Base-by-base conservation (phyloP, 2,888 invertebrate species). In the Schizaphis graminum region DNA sequence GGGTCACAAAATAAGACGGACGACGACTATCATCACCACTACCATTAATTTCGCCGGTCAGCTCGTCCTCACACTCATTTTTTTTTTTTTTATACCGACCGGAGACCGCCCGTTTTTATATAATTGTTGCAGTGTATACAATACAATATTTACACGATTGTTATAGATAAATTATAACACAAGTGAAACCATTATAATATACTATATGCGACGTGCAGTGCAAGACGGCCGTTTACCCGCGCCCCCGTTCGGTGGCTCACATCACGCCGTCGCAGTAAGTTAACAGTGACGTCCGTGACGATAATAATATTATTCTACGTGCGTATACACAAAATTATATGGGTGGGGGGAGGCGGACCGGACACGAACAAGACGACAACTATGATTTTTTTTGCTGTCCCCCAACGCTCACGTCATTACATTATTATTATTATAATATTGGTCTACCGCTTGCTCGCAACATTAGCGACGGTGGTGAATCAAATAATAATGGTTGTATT, bases 301-400 rank as follows among this genome's bases (percentile, higher is more conserved):
- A 21, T 35, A 24, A 77, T 77, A 77, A 77, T 77, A 77, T 77
- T 77, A 77, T 77, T 77, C 35, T 35, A 77, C 35, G 21, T 21
- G 21, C 35, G 77, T 77, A n/a, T n/a, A n/a, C 16, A 77, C 35
- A 35, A 35, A 35, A 35, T 21, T 35, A 35, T 77, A 35, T 35
- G 21, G 35, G 35, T 7, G 8, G 35, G 53, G 21, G 77, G 77
- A 21, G 21, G 35, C 2, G 5, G 35, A 77, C 77, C 35, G 89
- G 89, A 89, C 89, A 57, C 89, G 41, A 41, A 89, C 89, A 89
- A 89, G 44, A 85, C 41, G 85, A 28, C 21, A 35, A 49, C 89
- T 56, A 4, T 56, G 41, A 56, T 41, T 89, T 89, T 89, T 57
- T 41, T 44, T 41, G 5, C 77, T 8, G 35, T 35, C 77, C 35